Conservation (phyloP, 2,113 vertebrate genomes). For the Choloepus hoffmanni region DNA sequence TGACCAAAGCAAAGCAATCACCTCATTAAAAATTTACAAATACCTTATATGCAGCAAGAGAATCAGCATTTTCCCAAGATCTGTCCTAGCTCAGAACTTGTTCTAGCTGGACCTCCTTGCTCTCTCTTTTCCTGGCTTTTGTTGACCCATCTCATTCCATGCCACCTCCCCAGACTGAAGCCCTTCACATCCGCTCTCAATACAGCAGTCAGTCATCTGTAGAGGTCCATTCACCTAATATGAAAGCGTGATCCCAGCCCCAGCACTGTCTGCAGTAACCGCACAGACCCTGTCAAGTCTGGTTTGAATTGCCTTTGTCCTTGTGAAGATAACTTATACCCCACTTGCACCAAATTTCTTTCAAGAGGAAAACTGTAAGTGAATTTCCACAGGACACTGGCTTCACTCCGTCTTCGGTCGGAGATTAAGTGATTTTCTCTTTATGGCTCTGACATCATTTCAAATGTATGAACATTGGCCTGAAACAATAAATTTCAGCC, state of each 20-base stretch:
- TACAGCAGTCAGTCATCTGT: neutral
- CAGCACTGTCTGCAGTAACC: fast-evolving
- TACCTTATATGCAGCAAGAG: fast-evolving
- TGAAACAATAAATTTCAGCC: conserved; percentile 46
- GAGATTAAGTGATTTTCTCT: conserved; percentile 65
- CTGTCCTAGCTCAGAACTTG: fast-evolving
- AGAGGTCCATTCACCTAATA: fast-evolving
- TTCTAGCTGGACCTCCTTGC: neutral
- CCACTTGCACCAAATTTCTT: neutral
- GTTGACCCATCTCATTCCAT: fast-evolving
- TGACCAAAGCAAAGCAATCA: neutral
- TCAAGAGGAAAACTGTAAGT: conserved; percentile 22
- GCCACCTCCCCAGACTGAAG: too few relatives aligned
- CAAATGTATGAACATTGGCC: conserved; percentile 53
- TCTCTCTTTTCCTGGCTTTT: fast-evolving
- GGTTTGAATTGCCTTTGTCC: fast-evolving
- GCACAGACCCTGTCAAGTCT: fast-evolving
- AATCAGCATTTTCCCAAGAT: neutral
- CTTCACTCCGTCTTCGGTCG: conserved; percentile 19
- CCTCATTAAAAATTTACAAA: neutral
- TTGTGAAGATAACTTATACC: neutral
- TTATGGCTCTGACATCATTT: conserved; percentile 68
- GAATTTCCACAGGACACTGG: conserved; percentile 16
- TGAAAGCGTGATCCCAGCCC: fast-evolving
- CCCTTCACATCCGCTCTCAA: neutral